Evolutionary conservation across 2,113 vertebrate species (phyloP).

Genomic region (Neolamprologus brichardi): DNA sequence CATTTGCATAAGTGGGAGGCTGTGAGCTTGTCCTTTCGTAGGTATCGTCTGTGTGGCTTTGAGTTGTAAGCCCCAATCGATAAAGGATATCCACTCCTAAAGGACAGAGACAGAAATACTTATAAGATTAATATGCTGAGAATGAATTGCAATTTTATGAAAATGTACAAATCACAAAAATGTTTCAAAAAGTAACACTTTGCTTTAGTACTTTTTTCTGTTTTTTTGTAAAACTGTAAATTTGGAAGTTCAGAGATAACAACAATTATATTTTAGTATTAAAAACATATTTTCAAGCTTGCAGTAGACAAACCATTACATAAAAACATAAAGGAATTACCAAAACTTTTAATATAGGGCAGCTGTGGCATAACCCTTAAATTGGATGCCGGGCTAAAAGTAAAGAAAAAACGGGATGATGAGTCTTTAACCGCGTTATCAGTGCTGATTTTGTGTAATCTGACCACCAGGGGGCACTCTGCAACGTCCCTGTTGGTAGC

Average conservation of each 20-base stretch:
- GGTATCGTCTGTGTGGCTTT: slow-evolving; percentile 63
- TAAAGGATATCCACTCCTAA: slow-evolving; percentile 90
- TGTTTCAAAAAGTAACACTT: not conserved
- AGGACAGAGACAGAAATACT: slow-evolving; percentile 42
- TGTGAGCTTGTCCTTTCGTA: slow-evolving; percentile 56
- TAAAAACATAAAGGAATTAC: not conserved
- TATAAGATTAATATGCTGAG: not conserved
- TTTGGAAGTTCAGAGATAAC: not conserved
- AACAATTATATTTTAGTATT: not conserved
- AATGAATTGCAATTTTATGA: not conserved
- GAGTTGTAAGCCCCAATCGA: slow-evolving; percentile 77
- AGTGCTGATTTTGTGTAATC: not conserved
- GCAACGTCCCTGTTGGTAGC: rapidly evolving
- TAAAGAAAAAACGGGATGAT: not conserved
- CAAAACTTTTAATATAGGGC: not conserved
- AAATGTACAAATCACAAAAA: too few relatives aligned
- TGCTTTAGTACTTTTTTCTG: not conserved
- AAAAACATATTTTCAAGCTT: not conserved
- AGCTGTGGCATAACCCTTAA: not conserved
- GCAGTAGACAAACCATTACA: not conserved
- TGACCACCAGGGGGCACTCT: not conserved
- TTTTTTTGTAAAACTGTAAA: not conserved
- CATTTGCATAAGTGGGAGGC: slow-evolving; percentile 35
- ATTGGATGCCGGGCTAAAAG: not conserved
- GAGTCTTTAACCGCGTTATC: not conserved